Base-by-base conservation (phyloP, 2,888 invertebrate genomes). In the Lasioglossum pauxillum region DNA sequence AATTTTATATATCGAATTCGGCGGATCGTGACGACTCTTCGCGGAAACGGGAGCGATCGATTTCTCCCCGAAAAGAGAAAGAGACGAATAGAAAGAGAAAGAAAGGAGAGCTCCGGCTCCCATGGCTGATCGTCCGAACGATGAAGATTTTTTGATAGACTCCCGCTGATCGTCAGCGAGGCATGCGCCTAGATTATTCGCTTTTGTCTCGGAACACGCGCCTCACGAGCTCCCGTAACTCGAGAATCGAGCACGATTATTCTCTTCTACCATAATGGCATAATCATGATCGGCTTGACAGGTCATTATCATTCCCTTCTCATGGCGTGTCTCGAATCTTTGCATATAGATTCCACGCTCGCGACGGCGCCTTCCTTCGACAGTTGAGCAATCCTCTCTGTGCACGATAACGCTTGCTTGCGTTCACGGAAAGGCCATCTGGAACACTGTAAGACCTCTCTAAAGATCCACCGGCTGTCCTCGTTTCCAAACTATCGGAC, bases 1-100 rank as follows among this genome's bases (percentile, higher is more conserved):
- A 85, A 79, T 79, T 69, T 84, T 82, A 2, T 78, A 72, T 79
- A 85, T 23, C 84, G 84, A 85, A 67, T 84, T 72, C 27, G 35
- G 19, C 1, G 38, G 64, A 69, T 83, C 83, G 78, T 85, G 84
- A 83, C 78, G 72, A 84, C 67, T 84, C 71, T 78, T 57, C 77
- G 74, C 73, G 83, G 76, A 53, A 49, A 84, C 71, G 23, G 75
- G n/a, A 46, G 64, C 35, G 7, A 38, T 35, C 73, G 49, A 60
- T 49, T 69, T 53, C 60, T 31, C 7, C n/a, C 12, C 16, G 27
- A 27, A 27, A 23, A 16, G 44, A 44, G 72, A 41, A 44, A n/a
- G 44, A 44, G 53, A 16, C n/a, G 23, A 12, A 16, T 5, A 44
- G 44, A 41, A 72, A n/a, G 27, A 44, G 53, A 71, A 35, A 38